Evolutionary conservation across 1,140 invertebrate species (phyloP), one percentile per base, ranked within the genome.

Genomic region (Drosophila kohkoa): DNA sequence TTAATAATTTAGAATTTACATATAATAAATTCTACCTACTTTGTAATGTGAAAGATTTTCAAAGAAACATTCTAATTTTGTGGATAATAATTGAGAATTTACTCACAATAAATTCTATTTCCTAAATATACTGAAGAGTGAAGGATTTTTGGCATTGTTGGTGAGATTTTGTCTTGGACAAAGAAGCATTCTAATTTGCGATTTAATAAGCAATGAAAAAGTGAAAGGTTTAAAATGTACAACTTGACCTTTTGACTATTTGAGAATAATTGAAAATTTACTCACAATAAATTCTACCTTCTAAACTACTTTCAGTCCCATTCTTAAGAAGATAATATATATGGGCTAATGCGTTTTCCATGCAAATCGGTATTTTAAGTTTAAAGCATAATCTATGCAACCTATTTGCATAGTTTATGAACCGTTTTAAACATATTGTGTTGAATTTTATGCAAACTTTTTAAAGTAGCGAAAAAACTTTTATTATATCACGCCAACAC

Each of bases 351-450:
- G 13, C 6, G 51, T 41, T 64, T 64, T 13, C 11, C 62, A 64
- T 64, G 62, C 49, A 64, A 64, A 64, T 64, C 54, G 52, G 3
- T 20, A 8, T 63, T 46, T 45, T 63, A 30, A 63, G 2, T 13
- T 28, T 52, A 28, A 49, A 48, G 62, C 20, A 52, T 64, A 52
- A 52, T 64, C 62, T 64, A 43, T 52, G 49, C 62, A 64, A 52
- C 49, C 62, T 15, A 64, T 64, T 64, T 64, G 30, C 11, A 30
- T 52, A 49, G 41, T 64, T 64, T 64, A 64, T 64, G 62, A 43
- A 54, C 15, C 62, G 35, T 64, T 64, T 41, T 28, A 5, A 35
- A n/a, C 1, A 5, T 16, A 48, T 62, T 62, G 59, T 62, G 48
- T 49, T 49, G 11, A 49, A 25, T 64, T 38, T 6, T 32, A 54